Base-by-base conservation (phyloP, 2,113 vertebrate genomes). In the Rhea americana region DNA sequence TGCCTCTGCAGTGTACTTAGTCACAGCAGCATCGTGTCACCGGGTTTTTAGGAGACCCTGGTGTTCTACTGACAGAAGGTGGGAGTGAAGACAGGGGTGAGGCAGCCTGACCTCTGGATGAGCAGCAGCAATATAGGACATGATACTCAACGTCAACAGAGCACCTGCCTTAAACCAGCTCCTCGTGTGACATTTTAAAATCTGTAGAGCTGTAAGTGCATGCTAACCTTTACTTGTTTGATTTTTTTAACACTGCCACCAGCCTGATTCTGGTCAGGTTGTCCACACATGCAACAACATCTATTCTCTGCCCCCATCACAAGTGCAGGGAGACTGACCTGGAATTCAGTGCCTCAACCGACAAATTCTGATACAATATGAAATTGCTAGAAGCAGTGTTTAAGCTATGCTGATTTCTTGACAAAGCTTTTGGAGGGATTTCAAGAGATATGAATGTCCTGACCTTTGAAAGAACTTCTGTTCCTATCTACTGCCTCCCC, bases 21-120 rank as follows among this genome's bases (percentile, higher is more conserved):
- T 48, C 58, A 61, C 12, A 65, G 24, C 3, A 56, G 21, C 19
- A 20, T 56, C 58, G 48, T 0, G 0, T 32, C 47, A 13, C 1
- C 0, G 2, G 13, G 65, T 7, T 47, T 84, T 63, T 28, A n/a
- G 39, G 61, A 89, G 61, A 35, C 30, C 13, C 30, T 1, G 1
- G 5, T 32, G 11, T 19, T 25, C 61, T 63, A 13, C 59, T 22
- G 59, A 35, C 18, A 35, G 59, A 35, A 35, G n/a, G n/a, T 13
- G 25, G 24, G 24, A 55, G 51, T 13, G 51, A 25, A 13, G 51
- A 55, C 14, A 55, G 51, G 53, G 30, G 53, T 16, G 26, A 56
- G 16, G 53, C 50, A 51, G 21, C 50, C 58, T 35, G 58, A 32
- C 30, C 55, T 18, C 30, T 32, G 55, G 55, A 30, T 9, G 30